Evolutionary conservation across 2,797 vertebrate species (phyloP).

Genomic region (Periophthalmus magnuspinnatus): DNA sequence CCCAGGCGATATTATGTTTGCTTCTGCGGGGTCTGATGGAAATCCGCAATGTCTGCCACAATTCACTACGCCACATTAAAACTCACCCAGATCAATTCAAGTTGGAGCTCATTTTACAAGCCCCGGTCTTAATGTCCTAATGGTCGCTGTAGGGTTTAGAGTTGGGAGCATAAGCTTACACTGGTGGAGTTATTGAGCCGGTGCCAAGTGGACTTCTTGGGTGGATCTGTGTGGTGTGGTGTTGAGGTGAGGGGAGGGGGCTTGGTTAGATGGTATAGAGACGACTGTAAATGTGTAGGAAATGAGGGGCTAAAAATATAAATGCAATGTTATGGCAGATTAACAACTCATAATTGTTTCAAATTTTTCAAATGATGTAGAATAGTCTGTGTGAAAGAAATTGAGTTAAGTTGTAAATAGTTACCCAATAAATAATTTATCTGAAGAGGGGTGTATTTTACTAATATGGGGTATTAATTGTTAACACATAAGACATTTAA

Average conservation of each 20-base stretch:
- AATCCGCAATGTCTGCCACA: constrained; percentile 80
- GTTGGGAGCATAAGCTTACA: constrained; percentile 60
- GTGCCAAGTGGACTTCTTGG: constrained; percentile 57
- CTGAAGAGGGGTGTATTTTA: too few species aligned
- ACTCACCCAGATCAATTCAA: constrained; percentile 85
- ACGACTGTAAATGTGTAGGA: constrained; percentile 49
- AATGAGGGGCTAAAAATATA: constrained; percentile 18
- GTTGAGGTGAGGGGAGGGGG: constrained; percentile 49
- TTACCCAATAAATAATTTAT: too few species aligned
- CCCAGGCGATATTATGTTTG: constrained; percentile 80
- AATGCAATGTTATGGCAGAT: neutral
- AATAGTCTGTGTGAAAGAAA: too few species aligned
- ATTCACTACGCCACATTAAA: constrained; percentile 86
- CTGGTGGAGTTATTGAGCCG: constrained; percentile 64
- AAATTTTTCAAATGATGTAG: too few species aligned
- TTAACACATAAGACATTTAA: too few species aligned
- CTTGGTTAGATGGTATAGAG: constrained; percentile 54
- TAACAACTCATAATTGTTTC: neutral
- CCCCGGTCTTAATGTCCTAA: constrained; percentile 71
- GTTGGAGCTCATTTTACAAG: constrained; percentile 84
- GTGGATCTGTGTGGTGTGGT: neutral
- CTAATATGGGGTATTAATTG: too few species aligned
- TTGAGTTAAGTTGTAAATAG: too few species aligned
- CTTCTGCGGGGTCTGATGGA: constrained; percentile 73
- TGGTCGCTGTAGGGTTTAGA: constrained; percentile 48